Evolutionary conservation across 2,888 invertebrate species (phyloP).

Genomic region (Zele albiditarsus): DNA sequence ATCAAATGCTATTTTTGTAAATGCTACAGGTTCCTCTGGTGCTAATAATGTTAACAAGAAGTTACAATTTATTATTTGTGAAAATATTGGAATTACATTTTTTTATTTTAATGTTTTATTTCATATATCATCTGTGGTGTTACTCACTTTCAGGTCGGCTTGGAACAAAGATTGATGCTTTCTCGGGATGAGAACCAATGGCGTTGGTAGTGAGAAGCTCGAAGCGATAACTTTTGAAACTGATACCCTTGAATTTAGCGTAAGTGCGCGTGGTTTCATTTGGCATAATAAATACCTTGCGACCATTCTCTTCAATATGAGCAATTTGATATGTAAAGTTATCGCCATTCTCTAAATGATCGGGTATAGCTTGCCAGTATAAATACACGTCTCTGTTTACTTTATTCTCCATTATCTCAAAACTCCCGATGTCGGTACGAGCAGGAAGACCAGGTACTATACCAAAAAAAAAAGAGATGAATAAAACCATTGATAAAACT

Average conservation of each 20-base stretch:
- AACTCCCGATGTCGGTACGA: conserved; percentile 82
- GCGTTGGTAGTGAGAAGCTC: conserved; percentile 78
- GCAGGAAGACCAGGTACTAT: conserved; percentile 82
- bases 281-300: conserved; percentile 71
- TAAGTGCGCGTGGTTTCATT: conserved; percentile 77
- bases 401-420: conserved; percentile 75
- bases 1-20: conserved; percentile 83
- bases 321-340: conserved; percentile 82
- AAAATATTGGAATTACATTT: neutral
- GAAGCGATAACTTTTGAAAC: conserved; percentile 74
- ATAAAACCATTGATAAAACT: too few species aligned
- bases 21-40: conserved; percentile 75
- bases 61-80: conserved; percentile 13
- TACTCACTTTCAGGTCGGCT: conserved; percentile 74
- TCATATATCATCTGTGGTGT: neutral
- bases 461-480: conserved; percentile 34
- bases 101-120: conserved; percentile 11
- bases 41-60: conserved; percentile 59
- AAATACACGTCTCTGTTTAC: conserved; percentile 79
- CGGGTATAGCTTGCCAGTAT: conserved; percentile 86
- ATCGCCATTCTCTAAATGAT: conserved; percentile 82
- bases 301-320: conserved; percentile 70
- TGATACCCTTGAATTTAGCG: conserved; percentile 76
- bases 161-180: conserved; percentile 79
- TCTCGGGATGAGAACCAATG: conserved; percentile 76